phyloP scores from a whole-genome alignment of 1,140 invertebrate species.

The Drosophila navojoa region DNA sequence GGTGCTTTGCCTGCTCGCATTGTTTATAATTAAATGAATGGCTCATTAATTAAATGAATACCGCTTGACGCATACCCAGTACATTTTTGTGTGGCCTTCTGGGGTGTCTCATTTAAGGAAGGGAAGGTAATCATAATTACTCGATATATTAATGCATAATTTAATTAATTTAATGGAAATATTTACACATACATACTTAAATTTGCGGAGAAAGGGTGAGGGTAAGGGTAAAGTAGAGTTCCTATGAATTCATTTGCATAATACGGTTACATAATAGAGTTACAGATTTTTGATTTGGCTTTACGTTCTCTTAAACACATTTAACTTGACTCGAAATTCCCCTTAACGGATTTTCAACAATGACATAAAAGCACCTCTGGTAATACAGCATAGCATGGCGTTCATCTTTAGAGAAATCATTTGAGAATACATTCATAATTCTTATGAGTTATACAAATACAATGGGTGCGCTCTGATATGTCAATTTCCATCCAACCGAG shows the following conservation, averaged over 20 bases:
- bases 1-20: slow-evolving; percentile 35
- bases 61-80: slow-evolving; percentile 22
- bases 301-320: too few species aligned
- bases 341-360: too few species aligned
- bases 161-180: background rate
- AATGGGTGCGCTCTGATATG: slow-evolving; percentile 49
- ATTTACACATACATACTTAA: background rate
- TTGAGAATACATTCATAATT: slow-evolving; percentile 11
- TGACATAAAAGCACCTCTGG: too few species aligned
- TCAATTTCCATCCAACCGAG: slow-evolving; percentile 51
- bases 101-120: background rate
- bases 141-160: background rate
- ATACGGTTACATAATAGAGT: too few species aligned
- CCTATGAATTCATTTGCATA: too few species aligned
- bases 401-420: background rate
- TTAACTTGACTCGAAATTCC: too few species aligned
- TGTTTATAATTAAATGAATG: slow-evolving; percentile 81
- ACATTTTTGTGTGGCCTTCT: background rate
- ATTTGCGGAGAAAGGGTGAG: too few species aligned
- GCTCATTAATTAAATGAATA: slow-evolving; percentile 76
- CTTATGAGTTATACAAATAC: slow-evolving; percentile 6
- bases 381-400: background rate
- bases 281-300: too few species aligned
- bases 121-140: too few species aligned
- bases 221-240: too few species aligned